phyloP scores from a whole-genome alignment of 2,888 invertebrate species.

The Pristionchus fissidentatus region DNA sequence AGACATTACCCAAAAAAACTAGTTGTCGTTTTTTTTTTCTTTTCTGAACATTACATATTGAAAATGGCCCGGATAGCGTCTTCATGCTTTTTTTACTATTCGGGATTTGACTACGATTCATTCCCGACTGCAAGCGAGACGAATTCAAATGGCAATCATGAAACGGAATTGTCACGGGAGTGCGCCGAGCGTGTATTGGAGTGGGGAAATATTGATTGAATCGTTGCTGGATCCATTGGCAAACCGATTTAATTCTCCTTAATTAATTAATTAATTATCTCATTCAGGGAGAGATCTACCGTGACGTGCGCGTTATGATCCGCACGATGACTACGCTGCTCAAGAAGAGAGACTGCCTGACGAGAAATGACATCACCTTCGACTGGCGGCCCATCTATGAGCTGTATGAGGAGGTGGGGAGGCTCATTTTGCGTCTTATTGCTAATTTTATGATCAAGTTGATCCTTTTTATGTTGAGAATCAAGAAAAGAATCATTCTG shows the following conservation, averaged over 20 bases:
- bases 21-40: too few species aligned
- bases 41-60: too few species aligned
- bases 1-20: too few species aligned
- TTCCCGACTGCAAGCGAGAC: too few species aligned
- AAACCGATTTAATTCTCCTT: neutral
- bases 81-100: too few species aligned
- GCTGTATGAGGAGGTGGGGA: slow-evolving; percentile 77
- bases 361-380: slow-evolving; percentile 86
- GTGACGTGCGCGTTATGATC: slow-evolving; percentile 78
- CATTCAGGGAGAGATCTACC: slow-evolving; percentile 54
- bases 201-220: neutral
- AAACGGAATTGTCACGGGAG: too few species aligned
- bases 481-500: too few species aligned
- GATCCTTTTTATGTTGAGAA: too few species aligned
- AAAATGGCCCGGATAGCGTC: too few species aligned
- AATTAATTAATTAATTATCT: neutral
- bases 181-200: too few species aligned
- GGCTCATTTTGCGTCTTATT: neutral
- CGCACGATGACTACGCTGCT: slow-evolving; percentile 83
- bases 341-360: slow-evolving; percentile 86
- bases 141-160: too few species aligned
- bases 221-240: neutral
- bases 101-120: too few species aligned
- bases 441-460: slow-evolving; percentile 1
- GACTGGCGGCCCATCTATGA: slow-evolving; percentile 90